Percentiles rank a stretch among this genome's conserved stretches.
phyloP scores from a whole-genome alignment of 2,888 invertebrate species.

The Phymatocera aterrima region DNA sequence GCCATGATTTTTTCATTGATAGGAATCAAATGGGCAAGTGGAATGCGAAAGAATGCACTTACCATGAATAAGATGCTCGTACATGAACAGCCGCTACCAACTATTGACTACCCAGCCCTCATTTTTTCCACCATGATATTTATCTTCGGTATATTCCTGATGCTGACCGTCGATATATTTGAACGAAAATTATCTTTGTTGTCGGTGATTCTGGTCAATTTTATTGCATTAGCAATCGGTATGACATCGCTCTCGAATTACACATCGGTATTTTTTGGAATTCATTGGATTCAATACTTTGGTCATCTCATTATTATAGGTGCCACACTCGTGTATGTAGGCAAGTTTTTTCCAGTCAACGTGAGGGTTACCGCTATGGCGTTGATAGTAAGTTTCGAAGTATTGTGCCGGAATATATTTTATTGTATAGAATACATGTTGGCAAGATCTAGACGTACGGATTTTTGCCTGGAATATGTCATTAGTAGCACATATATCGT shows the following conservation, averaged over 20 bases:
- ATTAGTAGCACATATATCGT: not conserved
- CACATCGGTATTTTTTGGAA: not conserved
- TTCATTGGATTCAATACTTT: not conserved
- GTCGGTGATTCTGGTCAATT: not conserved
- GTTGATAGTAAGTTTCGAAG: not conserved
- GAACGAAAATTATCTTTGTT: not conserved
- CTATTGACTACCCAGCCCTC: not conserved
- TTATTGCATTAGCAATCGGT: not conserved
- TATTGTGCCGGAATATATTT: not conserved
- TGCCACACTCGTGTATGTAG: not conserved
- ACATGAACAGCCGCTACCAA: not conserved
- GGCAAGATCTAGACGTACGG: no score
- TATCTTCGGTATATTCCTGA: not conserved
- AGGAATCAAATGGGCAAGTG: not conserved
- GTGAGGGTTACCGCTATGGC: not conserved
- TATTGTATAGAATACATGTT: not conserved
- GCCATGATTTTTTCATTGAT: not conserved
- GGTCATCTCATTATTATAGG: not conserved
- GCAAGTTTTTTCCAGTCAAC: not conserved
- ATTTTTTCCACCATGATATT: no score
- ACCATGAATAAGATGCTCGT: no score
- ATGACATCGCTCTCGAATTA: not conserved
- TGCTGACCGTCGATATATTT: not conserved
- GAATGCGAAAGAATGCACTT: not conserved
- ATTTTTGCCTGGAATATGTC: not conserved